Evolutionary conservation across 2,888 invertebrate genomes (phyloP).

Genomic region (Harpagoxenus sublaevis): DNA sequence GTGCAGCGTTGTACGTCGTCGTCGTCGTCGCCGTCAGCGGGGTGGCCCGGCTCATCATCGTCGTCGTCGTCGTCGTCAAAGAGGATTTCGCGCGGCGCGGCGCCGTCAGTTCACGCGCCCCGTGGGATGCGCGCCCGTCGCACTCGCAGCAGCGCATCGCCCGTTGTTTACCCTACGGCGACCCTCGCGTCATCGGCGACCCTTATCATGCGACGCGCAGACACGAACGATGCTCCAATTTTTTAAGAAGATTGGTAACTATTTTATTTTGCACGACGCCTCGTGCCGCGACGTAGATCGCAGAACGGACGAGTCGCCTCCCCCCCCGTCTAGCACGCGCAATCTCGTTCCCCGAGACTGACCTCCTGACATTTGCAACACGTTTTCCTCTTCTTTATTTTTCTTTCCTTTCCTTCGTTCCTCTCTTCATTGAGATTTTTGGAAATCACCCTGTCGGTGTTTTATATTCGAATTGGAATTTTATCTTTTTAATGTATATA

Average conservation of each 20-base stretch:
- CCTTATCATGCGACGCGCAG: slow-evolving; percentile 82
- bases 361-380: slow-evolving; percentile 36
- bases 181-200: slow-evolving; percentile 62
- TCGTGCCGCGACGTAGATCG: not conserved
- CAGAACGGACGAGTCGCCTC: not conserved
- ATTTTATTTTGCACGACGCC: slow-evolving; percentile 28
- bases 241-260: slow-evolving; percentile 91
- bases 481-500: not conserved
- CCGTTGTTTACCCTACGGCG: slow-evolving; percentile 56
- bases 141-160: not conserved
- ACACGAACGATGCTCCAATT: slow-evolving; percentile 91
- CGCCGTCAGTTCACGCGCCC: not conserved
- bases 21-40: not conserved
- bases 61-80: not conserved
- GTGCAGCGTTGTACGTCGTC: not conserved
- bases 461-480: not conserved
- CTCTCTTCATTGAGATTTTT: not conserved
- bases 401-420: not conserved
- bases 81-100: not conserved
- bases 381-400: not conserved
- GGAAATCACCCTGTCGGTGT: not conserved
- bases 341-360: not conserved
- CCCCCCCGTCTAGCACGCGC: not conserved
- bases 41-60: not conserved
- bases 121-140: slow-evolving; percentile 13